Evolutionary conservation across 2,888 invertebrate genomes (phyloP), one percentile per base, ranked within the genome.

Genomic region (Mimas tiliae): DNA sequence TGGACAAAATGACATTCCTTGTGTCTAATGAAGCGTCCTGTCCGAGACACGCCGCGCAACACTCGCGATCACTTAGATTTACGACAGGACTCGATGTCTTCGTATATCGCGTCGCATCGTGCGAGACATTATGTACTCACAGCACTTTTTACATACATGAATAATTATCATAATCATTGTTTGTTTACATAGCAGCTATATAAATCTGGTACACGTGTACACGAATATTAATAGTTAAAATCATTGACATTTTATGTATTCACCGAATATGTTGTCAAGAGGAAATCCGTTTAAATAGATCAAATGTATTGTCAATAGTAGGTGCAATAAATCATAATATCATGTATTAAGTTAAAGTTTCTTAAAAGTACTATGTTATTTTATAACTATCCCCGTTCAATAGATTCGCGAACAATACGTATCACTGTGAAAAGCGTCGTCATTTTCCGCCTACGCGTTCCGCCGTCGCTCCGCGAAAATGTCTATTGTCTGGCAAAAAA

Each of bases 1-100:
- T 75, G 76, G 74, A 84, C 84, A 69, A 81, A 84, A 81, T 85
- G 78, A 81, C 89, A 92, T 91, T 88, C 91, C 89, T 50, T 53
- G 70, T 55, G 74, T 66, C 81, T 82, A 86, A 87, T 91, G 84
- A 83, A 85, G 90, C 90, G 86, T 75, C 67, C 63, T 69, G 68
- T 62, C 51, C 63, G 34, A 58, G 50, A 48, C 64, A 64, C 64
- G 27, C 64, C 16, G 47, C 47, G 7, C 64, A 16, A 47, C 53
- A 55, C 64, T 64, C 58, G 58, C 19, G 11, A 58, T 12, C 58
- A 58, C 19, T 42, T 42, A 45, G 53, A 64, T 64, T 52, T 64
- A 64, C 64, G 58, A 58, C 58, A 38, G 19, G 42, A 58, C 42
- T 50, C 19, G 9, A 19, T 3, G 16, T 19, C 19, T 48, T 48